Evolutionary conservation across 2,113 vertebrate genomes (phyloP).

Genomic region (Bos javanicus): DNA sequence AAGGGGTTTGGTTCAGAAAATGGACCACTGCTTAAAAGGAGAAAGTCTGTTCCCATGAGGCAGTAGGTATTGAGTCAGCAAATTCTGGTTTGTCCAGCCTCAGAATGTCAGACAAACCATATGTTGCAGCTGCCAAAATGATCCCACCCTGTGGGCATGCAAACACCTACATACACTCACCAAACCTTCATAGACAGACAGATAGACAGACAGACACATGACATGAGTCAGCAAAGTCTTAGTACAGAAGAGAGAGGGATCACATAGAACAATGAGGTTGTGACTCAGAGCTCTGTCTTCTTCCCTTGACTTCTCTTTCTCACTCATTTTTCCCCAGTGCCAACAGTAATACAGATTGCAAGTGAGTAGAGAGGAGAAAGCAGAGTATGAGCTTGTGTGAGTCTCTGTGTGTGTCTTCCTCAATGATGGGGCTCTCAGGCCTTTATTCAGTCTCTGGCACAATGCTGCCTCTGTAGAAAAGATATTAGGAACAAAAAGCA

Average conservation of each 20-base stretch:
- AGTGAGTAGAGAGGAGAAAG: constrained; percentile 35
- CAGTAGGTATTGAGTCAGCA: background rate
- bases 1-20: constrained; percentile 67
- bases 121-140: background rate
- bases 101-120: background rate
- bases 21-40: background rate
- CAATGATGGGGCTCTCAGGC: constrained; percentile 52
- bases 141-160: background rate
- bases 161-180: background rate
- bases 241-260: background rate
- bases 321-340: background rate
- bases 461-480: constrained; percentile 83
- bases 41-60: background rate
- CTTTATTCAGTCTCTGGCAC: constrained; percentile 76
- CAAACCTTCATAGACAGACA: background rate
- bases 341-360: background rate
- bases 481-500: constrained; percentile 85
- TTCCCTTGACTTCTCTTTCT: background rate
- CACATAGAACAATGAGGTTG: background rate
- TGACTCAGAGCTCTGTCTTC: background rate
- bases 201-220: background rate
- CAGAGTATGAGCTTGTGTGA: background rate
- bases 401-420: constrained; percentile 14
- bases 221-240: background rate
- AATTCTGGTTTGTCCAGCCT: background rate